Evolutionary conservation across 2,113 vertebrate genomes (phyloP).

Genomic region (Trogon surrucura): DNA sequence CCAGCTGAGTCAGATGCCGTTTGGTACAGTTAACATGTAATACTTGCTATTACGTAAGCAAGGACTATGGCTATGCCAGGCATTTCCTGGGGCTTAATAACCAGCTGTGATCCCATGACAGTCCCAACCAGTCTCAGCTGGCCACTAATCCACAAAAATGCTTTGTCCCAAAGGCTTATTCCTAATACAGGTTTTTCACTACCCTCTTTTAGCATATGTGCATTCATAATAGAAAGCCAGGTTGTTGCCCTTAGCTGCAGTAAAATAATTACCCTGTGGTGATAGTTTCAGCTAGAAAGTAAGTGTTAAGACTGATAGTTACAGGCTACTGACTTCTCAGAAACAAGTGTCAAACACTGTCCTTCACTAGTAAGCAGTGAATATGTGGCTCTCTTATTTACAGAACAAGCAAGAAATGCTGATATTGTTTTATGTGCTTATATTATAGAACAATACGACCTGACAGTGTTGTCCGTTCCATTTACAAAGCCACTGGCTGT

Average conservation of each 20-base stretch:
- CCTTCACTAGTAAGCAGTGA: not conserved
- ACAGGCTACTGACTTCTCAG: not conserved
- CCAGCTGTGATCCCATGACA: conserved; percentile 50
- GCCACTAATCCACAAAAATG: conserved; percentile 33
- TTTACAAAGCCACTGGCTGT: conserved; percentile 98
- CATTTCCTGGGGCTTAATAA: conserved; percentile 58
- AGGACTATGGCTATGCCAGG: conserved; percentile 15
- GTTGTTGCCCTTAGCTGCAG: not conserved
- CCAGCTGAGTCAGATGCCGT: not conserved
- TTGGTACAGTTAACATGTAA: conserved; percentile 18
- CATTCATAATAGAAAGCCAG: not conserved
- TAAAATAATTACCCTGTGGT: not conserved
- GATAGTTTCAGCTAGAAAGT: not conserved
- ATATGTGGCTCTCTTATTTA: not conserved
- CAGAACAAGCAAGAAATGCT: not conserved
- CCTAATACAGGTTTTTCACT: not conserved
- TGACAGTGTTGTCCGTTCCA: conserved; percentile 91
- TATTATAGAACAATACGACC: conserved; percentile 92
- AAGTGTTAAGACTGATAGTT: not conserved
- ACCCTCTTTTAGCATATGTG: not conserved
- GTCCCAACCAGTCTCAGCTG: conserved; percentile 34
- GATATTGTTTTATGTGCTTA: not conserved
- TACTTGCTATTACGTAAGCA: conserved; percentile 14
- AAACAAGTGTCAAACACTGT: not conserved
- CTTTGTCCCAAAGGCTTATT: conserved; percentile 21